Base-by-base conservation (phyloP, 2,888 invertebrate species). In the Pyrgus malvae region DNA sequence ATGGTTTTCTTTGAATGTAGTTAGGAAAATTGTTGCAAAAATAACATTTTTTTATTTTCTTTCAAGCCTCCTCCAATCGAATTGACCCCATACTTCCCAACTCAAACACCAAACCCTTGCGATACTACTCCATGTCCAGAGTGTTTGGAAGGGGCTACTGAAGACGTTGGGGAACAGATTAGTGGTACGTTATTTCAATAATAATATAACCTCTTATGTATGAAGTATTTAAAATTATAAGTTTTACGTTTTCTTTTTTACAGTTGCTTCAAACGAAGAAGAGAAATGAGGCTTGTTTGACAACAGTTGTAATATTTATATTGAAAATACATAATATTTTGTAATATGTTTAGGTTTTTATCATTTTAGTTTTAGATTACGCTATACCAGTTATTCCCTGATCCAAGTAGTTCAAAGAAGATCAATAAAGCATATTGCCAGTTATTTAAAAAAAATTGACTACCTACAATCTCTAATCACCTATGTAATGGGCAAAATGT, bases 61-160 rank as follows among this genome's bases (percentile, higher is more conserved):
- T 53, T 48, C 33, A 50, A 89, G 89, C 80, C 81, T 14, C 89
- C 89, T 45, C 85, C 89, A 53, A 75, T 65, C 48, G 88, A 86
- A 61, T 61, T 87, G 66, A 72, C 76, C 14, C 89, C 89, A 1
- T 45, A 70, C 1, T 83, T 87, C 68, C 89, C 90, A 1, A 83
- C 81, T 0, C 67, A 83, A n/a, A 76, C 80, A 1, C 65, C 66
- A 23, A 83, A 87, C 58, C 89, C 89, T 2, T 90, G 89, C 55
- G 88, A 89, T 2, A 80, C 81, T 2, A 90, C 90, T 9, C 49
- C 78, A 12, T 90, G 90, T 61, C 74, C 78, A 3, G 86, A 84
- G 55, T 90, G 90, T 67, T 44, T 86, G 37, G 87, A 80, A 58
- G 83, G 80, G 17, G 68, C 65, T 23, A 69, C 79, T 1, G 79